Conservation (phyloP, 2,797 vertebrate genomes). For the Cephalopachus bancanus region DNA sequence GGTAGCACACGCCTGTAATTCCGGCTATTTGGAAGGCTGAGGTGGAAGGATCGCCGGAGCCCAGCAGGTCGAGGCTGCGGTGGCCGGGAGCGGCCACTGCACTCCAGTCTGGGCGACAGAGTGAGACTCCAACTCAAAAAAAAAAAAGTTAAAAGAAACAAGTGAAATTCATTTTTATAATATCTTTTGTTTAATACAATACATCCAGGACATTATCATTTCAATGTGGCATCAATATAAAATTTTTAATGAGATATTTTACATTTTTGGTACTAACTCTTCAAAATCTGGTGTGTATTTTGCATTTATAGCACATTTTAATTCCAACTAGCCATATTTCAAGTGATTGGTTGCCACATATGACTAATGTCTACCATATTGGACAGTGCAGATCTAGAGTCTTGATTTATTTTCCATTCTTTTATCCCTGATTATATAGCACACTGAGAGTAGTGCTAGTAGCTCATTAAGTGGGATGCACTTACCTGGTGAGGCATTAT, state of each 20-base stretch:
- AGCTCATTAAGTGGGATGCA: not conserved
- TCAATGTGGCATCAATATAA: constrained; percentile 34
- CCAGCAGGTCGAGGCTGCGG: too few species aligned
- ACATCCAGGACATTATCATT: constrained; percentile 46
- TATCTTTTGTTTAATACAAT: constrained; percentile 9
- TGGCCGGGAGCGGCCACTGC: too few species aligned
- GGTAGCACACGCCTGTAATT: too few species aligned
- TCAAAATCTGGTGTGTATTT: constrained; percentile 36
- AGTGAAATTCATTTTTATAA: constrained; percentile 40
- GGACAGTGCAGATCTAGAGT: not conserved
- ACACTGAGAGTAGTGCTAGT: not conserved
- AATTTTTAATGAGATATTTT: not conserved
- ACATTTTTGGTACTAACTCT: not conserved
- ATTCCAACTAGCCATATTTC: constrained; percentile 9
- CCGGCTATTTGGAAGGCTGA: too few species aligned
- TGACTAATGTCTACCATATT: not conserved
- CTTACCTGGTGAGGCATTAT: not conserved
- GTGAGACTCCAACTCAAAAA: too few species aligned
- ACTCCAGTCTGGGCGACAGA: too few species aligned
- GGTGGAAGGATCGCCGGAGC: too few species aligned
- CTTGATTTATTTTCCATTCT: constrained; percentile 18
- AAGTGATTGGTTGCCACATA: not conserved
- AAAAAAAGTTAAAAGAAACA: constrained; percentile 61
- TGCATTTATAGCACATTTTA: constrained; percentile 1
- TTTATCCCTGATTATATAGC: not conserved